These are phyloP conservation scores for Odontothrips loti DNA, from an alignment of 2,888 invertebrate genomes.

Conservation along the genomic window DNA sequence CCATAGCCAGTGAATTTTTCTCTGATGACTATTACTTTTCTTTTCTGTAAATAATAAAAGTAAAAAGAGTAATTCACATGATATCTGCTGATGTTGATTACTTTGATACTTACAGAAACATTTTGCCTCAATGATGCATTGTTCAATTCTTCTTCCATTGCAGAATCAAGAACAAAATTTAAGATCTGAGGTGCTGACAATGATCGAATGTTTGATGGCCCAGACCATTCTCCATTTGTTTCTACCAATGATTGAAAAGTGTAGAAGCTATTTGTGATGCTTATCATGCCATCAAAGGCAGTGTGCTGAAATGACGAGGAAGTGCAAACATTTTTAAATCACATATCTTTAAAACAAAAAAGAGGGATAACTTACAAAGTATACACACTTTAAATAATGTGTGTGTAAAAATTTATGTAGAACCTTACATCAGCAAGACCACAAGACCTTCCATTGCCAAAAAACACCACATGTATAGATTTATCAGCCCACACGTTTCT, in stretches of 20 bases:
- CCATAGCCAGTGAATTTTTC: conserved; percentile 51
- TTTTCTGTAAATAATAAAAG: conserved; percentile 41
- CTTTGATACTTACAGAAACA: conserved; percentile 43
- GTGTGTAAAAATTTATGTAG: neutral
- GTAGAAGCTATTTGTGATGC: conserved; percentile 45
- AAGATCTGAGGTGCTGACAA: conserved; percentile 47
- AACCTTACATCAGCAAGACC: conserved; percentile 54
- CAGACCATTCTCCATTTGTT: conserved; percentile 35
- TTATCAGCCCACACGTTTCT: conserved; percentile 59
- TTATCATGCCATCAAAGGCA: conserved; percentile 49
- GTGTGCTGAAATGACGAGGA: conserved; percentile 45
- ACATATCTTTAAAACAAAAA: no score
- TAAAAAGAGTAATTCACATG: conserved; percentile 22
- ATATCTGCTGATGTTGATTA: neutral
- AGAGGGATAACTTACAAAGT: no score
- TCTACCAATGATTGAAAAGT: conserved; percentile 40
- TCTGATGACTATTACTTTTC: conserved; percentile 45
- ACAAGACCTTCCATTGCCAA: conserved; percentile 51
- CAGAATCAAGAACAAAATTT: conserved; percentile 50
- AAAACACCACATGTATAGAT: conserved; percentile 49
- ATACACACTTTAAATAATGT: neutral
- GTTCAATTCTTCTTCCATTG: conserved; percentile 47
- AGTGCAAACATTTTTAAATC: conserved; percentile 34
- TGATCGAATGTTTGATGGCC: conserved; percentile 32
- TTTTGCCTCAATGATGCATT: conserved; percentile 46